Evolutionary conservation across 1,140 invertebrate species (phyloP).

Genomic region (Drosophila baimaii): DNA sequence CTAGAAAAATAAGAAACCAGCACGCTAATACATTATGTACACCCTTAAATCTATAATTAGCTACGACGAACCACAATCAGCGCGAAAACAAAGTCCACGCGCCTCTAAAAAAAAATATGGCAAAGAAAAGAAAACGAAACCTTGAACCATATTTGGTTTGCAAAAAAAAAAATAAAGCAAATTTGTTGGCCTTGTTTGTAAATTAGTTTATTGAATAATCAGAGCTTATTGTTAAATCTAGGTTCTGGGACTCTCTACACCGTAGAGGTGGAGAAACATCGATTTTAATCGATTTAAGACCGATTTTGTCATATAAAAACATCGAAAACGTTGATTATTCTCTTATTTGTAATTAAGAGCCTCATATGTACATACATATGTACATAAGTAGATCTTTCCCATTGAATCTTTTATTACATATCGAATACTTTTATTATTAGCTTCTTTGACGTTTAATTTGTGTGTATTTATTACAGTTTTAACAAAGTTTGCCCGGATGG

Average conservation of each 20-base stretch:
- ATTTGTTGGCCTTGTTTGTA: conserved; percentile 12
- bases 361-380: too few relatives aligned
- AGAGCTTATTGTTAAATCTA: not conserved
- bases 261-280: too few relatives aligned
- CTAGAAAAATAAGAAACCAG: conserved; percentile 14
- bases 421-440: too few relatives aligned
- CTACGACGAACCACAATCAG: conserved; percentile 17
- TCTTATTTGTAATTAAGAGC: too few relatives aligned
- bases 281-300: too few relatives aligned
- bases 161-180: conserved; percentile 2
- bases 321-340: too few relatives aligned
- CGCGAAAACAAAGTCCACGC: conserved; percentile 28
- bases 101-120: conserved; percentile 21
- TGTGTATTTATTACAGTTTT: not conserved
- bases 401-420: too few relatives aligned
- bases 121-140: conserved; percentile 37
- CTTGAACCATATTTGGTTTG: conserved; percentile 43
- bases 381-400: too few relatives aligned
- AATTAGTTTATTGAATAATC: conserved; percentile 4
- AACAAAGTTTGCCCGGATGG: conserved; percentile 1
- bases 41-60: conserved; percentile 36
- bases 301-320: too few relatives aligned
- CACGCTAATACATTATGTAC: conserved; percentile 14
- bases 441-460: too few relatives aligned
- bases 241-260: too few relatives aligned